Percentiles rank a stretch among this genome's conserved stretches.
These are phyloP conservation scores for Drosophila sulfurigaster DNA, from an alignment of 1,140 invertebrate species.

Conservation along the genomic window DNA sequence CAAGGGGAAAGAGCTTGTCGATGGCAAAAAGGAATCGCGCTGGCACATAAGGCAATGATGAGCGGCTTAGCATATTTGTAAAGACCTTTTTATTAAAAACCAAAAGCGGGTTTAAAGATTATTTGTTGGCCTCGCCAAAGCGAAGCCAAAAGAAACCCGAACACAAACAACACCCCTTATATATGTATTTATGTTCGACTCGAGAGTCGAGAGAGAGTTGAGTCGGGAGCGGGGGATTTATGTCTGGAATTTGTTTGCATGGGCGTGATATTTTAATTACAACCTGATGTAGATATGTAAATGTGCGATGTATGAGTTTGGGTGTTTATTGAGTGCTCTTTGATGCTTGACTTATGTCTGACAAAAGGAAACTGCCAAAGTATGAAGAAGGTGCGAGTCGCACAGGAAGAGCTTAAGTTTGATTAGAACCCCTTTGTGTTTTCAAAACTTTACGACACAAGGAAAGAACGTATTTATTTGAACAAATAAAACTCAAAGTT, in stretches of 20 bases:
- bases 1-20: not conserved
- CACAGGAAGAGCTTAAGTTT: slow-evolving; percentile 17
- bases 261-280: slow-evolving; percentile 83
- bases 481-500: slow-evolving; percentile 7
- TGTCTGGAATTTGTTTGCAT: slow-evolving; percentile 62
- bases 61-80: slow-evolving; percentile 80
- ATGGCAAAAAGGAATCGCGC: slow-evolving; percentile 19
- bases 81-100: slow-evolving; percentile 73
- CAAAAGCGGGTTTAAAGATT: slow-evolving; percentile 72
- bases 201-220: not conserved
- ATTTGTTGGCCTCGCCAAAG: slow-evolving; percentile 51
- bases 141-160: not conserved
- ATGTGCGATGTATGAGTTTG: slow-evolving; percentile 36
- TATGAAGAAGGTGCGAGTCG: slow-evolving; percentile 9
- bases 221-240: not conserved
- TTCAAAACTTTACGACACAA: not conserved
- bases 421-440: slow-evolving; percentile 15
- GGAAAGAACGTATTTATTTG: not conserved
- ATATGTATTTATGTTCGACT: no score
- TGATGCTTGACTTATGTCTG: slow-evolving; percentile 63
- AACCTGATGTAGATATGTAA: slow-evolving; percentile 63
- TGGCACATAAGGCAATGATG: slow-evolving; percentile 63
- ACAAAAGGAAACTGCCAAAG: slow-evolving; percentile 6
- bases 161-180: not conserved
- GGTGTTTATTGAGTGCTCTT: slow-evolving; percentile 64